A percentile compares a stretch with the other conserved stretches of the same genome.
phyloP scores from a whole-genome alignment of 1,140 invertebrate genomes.

The Oryctes rhinoceros region DNA sequence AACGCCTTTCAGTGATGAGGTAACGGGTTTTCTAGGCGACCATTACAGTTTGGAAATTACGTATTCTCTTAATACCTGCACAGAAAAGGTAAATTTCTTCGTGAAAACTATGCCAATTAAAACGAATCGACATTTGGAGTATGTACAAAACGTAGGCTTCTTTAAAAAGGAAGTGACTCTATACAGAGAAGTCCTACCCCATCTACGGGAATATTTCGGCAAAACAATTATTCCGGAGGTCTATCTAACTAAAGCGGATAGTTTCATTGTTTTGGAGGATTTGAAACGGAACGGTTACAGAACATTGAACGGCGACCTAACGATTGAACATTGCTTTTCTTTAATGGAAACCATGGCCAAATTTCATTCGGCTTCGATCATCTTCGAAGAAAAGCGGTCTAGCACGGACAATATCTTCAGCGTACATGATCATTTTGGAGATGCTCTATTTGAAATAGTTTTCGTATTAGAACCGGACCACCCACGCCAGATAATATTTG shows the following conservation, averaged over 20 bases:
- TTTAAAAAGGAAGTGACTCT: conserved; percentile 63
- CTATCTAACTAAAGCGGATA: conserved; percentile 61
- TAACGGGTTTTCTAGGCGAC: conserved; percentile 64
- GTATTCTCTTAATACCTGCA: conserved; percentile 44
- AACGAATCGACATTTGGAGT: conserved; percentile 59
- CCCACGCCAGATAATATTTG: conserved; percentile 59
- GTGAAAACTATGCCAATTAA: conserved; percentile 63
- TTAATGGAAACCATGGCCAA: conserved; percentile 64
- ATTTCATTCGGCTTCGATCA: conserved; percentile 66
- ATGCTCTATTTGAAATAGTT: conserved; percentile 55
- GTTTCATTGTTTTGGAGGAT: conserved; percentile 63
- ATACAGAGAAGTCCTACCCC: conserved; percentile 60
- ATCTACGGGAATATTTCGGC: conserved; percentile 48
- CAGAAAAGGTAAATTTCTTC: conserved; percentile 60
- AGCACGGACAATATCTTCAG: conserved; percentile 49
- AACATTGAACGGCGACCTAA: conserved; percentile 60
- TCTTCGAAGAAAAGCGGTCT: conserved; percentile 63
- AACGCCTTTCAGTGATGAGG: conserved; percentile 55
- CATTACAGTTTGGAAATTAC: conserved; percentile 58
- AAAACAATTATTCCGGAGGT: conserved; percentile 56
- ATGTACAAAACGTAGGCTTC: conserved; percentile 63
- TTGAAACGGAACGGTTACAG: conserved; percentile 58
- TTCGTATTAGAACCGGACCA: conserved; percentile 59
- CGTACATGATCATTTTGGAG: conserved; percentile 61
- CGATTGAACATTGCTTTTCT: conserved; percentile 62